These are phyloP conservation scores for Hyppa rectilinea DNA, from an alignment of 2,888 invertebrate genomes.

Conservation along the genomic window DNA sequence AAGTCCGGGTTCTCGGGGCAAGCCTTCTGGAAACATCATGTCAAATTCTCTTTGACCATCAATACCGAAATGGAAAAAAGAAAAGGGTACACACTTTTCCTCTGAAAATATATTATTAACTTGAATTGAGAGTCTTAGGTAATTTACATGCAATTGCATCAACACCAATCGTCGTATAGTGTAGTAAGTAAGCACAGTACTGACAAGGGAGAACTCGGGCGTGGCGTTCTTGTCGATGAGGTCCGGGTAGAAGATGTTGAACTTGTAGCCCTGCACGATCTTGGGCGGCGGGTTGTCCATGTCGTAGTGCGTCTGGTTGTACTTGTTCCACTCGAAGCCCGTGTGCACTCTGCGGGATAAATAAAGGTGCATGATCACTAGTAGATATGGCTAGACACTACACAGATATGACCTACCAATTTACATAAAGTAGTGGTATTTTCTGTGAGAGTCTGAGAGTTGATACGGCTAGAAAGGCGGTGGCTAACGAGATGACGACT, in stretches of 20 bases:
- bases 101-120: neutral
- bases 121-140: neutral
- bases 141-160: neutral
- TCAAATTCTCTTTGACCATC: neutral
- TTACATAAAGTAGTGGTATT: neutral
- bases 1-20: slow-evolving; percentile 98
- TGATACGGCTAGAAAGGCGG: neutral
- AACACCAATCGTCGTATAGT: no score
- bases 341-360: slow-evolving; percentile 93
- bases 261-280: slow-evolving; percentile 99
- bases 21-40: slow-evolving; percentile 92
- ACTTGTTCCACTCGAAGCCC: slow-evolving; percentile 99
- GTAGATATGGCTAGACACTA: neutral
- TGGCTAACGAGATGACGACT: neutral
- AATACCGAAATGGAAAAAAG: neutral
- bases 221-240: slow-evolving; percentile 98
- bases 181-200: slow-evolving; percentile 31
- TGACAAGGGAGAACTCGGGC: slow-evolving; percentile 97
- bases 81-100: neutral
- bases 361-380: neutral
- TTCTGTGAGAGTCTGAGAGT: neutral
- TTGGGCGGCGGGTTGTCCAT: slow-evolving; percentile 99
- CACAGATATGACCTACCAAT: neutral
- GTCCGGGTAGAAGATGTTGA: slow-evolving; percentile 99
- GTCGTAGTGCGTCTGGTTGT: slow-evolving; percentile 99